Evolutionary conservation across 2,113 vertebrate genomes (phyloP).

Genomic region (Panthera leo): DNA sequence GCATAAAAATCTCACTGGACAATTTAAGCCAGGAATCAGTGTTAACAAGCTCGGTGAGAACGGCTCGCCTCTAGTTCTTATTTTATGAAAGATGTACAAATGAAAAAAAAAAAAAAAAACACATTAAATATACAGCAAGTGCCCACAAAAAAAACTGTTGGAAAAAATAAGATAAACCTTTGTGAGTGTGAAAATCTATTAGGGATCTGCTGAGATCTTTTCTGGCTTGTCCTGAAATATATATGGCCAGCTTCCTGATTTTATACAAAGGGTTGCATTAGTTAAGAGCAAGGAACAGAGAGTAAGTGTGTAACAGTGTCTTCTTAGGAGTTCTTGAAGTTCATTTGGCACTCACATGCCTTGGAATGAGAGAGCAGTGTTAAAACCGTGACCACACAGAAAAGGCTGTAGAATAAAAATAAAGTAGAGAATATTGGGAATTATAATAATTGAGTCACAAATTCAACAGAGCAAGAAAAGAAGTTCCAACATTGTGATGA

Average conservation of each 20-base stretch:
- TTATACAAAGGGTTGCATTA: not conserved
- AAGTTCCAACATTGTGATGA: constrained; percentile 44
- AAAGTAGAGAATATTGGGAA: constrained; percentile 49
- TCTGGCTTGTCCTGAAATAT: constrained; percentile 18
- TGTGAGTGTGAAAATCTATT: not conserved
- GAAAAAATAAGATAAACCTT: constrained; percentile 47
- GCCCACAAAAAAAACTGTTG: not conserved
- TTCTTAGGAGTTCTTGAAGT: constrained; percentile 18
- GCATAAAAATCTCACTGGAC: not conserved
- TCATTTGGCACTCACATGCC: constrained; percentile 9
- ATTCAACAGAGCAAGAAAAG: constrained; percentile 60
- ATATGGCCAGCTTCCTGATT: constrained; percentile 14
- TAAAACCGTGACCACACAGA: constrained; percentile 54
- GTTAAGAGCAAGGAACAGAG: not conserved
- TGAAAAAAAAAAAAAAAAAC: not conserved
- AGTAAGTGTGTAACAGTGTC: not conserved
- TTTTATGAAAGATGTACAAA: not conserved
- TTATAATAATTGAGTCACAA: constrained; percentile 52
- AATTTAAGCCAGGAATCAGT: not conserved
- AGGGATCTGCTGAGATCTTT: not conserved
- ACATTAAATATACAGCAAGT: not conserved
- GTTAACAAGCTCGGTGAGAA: not conserved
- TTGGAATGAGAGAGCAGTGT: constrained; percentile 55
- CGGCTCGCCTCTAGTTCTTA: not conserved
- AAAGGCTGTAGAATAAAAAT: constrained; percentile 58